Evolutionary conservation across 2,888 invertebrate species (phyloP), one percentile per base, ranked within the genome.

Genomic region (Diaperis boleti): DNA sequence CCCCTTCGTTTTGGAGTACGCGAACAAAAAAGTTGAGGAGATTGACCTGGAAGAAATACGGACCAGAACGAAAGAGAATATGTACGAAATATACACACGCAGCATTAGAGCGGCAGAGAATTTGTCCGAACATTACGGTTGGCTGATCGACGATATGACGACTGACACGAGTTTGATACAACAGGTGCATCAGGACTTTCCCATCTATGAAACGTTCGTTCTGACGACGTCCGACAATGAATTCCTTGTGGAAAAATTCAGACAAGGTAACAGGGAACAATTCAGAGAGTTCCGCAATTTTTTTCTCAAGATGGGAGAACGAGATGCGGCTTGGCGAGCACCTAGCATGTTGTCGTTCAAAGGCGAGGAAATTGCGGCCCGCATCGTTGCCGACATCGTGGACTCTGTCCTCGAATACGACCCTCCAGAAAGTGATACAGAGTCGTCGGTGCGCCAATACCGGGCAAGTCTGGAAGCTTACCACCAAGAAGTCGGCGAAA

Each of bases 81-180:
- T 84, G 54, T 78, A 82, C 64, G 78, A 79, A 61, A 80, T 83
- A 74, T 73, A 87, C 13, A 69, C 62, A 5, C 78, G 73, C 29
- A 69, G 76, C 5, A 77, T 87, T 47, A 74, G 72, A 66, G 67
- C 69, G 35, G 76, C 83, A 33, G 85, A 86, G 69, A 71, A 73
- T 17, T 69, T 79, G 63, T 72, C 76, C 61, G 66, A 76, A 68
- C 66, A 77, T 69, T 84, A 85, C 13, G 86, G 86, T 68, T 89
- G 85, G 83, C 83, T 89, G 64, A 79, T 89, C 52, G 88, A 89
- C 72, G 87, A 84, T 0, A 84, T 88, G 76, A 82, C 85, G 15
- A 74, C 83, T 14, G 82, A 86, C 66, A 64, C 82, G 8, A 82
- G 84, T 64, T 79, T 83, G 70, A 84, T 88, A 82, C 75, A 74